These are phyloP conservation scores for Volucella zonaria DNA, from an alignment of 2,888 invertebrate species.

Conservation along the genomic window DNA sequence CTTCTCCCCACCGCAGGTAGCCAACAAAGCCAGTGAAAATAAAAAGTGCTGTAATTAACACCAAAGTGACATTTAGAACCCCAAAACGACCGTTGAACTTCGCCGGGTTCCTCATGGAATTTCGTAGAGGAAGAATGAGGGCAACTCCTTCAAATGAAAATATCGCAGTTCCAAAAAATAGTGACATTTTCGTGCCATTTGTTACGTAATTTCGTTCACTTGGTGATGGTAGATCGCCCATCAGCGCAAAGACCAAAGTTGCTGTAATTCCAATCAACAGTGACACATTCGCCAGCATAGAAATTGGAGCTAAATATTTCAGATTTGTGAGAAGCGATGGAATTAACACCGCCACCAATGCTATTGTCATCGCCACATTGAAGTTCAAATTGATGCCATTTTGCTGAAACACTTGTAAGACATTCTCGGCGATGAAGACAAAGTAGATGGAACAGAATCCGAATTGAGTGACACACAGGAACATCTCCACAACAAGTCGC, in stretches of 20 bases:
- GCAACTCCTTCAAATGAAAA: slow-evolving; percentile 99
- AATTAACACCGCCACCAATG: slow-evolving; percentile 79
- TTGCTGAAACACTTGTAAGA: slow-evolving; percentile 86
- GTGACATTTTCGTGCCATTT: slow-evolving; percentile 86
- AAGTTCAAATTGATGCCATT: slow-evolving; percentile 78
- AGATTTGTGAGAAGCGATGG: slow-evolving; percentile 80
- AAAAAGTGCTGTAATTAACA: slow-evolving; percentile 90
- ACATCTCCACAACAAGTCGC: slow-evolving; percentile 90
- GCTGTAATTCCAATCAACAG: slow-evolving; percentile 87
- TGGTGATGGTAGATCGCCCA: slow-evolving; percentile 88
- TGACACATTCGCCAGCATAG: slow-evolving; percentile 90
- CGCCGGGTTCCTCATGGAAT: slow-evolving; percentile 92
- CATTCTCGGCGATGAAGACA: slow-evolving; percentile 94
- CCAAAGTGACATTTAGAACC: slow-evolving; percentile 94
- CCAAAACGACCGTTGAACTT: slow-evolving; percentile 91
- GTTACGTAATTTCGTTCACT: slow-evolving; percentile 85
- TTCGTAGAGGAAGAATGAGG: slow-evolving; percentile 94
- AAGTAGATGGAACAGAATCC: slow-evolving; percentile 99
- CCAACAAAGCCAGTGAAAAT: slow-evolving; percentile 93
- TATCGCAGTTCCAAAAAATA: slow-evolving; percentile 97
- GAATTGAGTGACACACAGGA: slow-evolving; percentile 95
- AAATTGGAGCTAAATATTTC: slow-evolving; percentile 86
- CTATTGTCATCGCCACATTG: slow-evolving; percentile 78
- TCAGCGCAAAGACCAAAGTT: slow-evolving; percentile 90
- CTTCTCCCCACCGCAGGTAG: slow-evolving; percentile 93